These are phyloP conservation scores for Hydrocynus forskahlii DNA, from an alignment of 2,797 vertebrate genomes.

Conservation along the genomic window DNA sequence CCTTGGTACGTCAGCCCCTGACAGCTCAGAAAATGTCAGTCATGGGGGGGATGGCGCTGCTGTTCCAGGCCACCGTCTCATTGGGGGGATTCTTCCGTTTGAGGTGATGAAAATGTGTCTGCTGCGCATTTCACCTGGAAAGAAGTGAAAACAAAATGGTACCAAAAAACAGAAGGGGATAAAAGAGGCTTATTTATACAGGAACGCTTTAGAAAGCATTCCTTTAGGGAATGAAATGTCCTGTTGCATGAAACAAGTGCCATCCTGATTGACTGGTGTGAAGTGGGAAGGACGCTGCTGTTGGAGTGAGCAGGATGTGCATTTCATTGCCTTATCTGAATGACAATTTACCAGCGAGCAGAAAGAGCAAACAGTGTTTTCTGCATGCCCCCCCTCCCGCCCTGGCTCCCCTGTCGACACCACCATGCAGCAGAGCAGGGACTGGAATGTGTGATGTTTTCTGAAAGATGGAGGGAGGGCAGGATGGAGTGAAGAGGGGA, in stretches of 20 bases:
- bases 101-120: conserved; percentile 54
- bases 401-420: conserved; percentile 27
- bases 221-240: conserved; percentile 26
- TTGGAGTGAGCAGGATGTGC: conserved; percentile 40
- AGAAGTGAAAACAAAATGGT: conserved; percentile 23
- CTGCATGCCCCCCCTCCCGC: conserved; percentile 23
- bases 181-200: conserved; percentile 33
- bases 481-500: conserved; percentile 8
- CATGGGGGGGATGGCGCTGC: conserved; percentile 42
- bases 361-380: conserved; percentile 24
- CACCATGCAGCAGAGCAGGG: conserved; percentile 35
- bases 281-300: conserved; percentile 30
- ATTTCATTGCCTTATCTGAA: conserved; percentile 15
- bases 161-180: conserved; percentile 25
- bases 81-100: conserved; percentile 49
- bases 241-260: conserved; percentile 30
- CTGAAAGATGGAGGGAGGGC: conserved; percentile 33
- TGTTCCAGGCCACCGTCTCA: conserved; percentile 51
- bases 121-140: conserved; percentile 48
- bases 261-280: conserved; percentile 36
- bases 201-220: conserved; percentile 39
- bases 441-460: conserved; percentile 44
- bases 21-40: conserved; percentile 58
- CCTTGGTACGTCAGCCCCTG: conserved; percentile 49
- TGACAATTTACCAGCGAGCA: conserved; percentile 17